Percentiles rank a stretch among this genome's conserved stretches.
Conservation (phyloP, 2,113 vertebrate species). For the Lasiurus cinereus region DNA sequence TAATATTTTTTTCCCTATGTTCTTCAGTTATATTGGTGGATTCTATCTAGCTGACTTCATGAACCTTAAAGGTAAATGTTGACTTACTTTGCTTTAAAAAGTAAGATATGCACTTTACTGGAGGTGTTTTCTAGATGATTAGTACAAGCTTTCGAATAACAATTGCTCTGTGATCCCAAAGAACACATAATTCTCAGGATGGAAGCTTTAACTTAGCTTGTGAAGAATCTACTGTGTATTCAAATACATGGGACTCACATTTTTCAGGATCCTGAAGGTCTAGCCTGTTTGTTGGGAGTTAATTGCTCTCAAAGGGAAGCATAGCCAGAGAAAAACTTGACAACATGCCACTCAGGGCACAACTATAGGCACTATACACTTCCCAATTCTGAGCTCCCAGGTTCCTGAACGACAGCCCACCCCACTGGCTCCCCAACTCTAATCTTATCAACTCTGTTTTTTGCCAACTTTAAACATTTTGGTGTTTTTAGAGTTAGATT, state of each 20-base stretch:
- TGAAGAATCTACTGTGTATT: background rate
- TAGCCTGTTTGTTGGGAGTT: background rate
- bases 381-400: constrained; percentile 59
- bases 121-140: background rate
- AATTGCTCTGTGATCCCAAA: background rate
- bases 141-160: background rate
- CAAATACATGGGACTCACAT: background rate
- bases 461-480: constrained; percentile 50
- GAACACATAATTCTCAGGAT: background rate
- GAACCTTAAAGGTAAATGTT: background rate
- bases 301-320: constrained; percentile 34
- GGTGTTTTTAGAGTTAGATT: constrained; percentile 21
- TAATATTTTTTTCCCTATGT: background rate
- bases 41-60: background rate
- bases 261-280: background rate
- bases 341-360: constrained; percentile 33
- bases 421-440: background rate
- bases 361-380: constrained; percentile 46
- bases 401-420: background rate
- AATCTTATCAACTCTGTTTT: constrained; percentile 59
- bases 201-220: background rate
- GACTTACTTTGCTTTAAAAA: background rate
- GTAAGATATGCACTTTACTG: background rate
- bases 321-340: constrained; percentile 47
- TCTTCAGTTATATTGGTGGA: background rate